Base-by-base conservation (phyloP, 2,888 invertebrate species). In the Zaprionus bogoriensis region DNA sequence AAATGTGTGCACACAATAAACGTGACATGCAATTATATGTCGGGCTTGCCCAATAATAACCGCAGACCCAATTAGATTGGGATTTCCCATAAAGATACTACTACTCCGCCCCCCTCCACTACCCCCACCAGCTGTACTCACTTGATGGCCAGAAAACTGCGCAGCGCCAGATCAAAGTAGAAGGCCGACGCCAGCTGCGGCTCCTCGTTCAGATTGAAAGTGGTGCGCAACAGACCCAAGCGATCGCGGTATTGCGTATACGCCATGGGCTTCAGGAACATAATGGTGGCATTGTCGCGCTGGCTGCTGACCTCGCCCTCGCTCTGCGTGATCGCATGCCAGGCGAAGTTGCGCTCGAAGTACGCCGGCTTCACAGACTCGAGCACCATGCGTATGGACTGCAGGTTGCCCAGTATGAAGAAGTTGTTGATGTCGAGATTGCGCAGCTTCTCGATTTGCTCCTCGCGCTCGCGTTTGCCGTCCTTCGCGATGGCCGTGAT, bases 391-490 rank as follows among this genome's bases (percentile, higher is more conserved):
- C 94, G 94, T 51, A 97, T 95, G 4, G 95, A 96, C 45, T 92
- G 92, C 45, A 95, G 91, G 79, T 93, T 94, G 2, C 96, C 97
- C 47, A 98, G 92, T 7, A 98, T 92, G 90, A 98, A 98, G 88
- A 95, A 97, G 88, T 98, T 97, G 20, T 97, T 96, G 38, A 98
- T 95, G 84, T 97, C 97, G 78, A 97, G 91, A 84, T 96, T 95
- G 19, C 96, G 92, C 55, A 96, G 92, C 87, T 95, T 93, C 60
- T 93, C 92, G 72, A 97, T 91, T 88, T 97, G 97, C 0, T 92
- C 92, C 74, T 93, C 93, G 6, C 91, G 89, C 70, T 93, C 93
- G 3, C 91, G 87, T 0, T 89, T 88, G 1, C 90, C 89, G 66
- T 93, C 93, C 65, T 93, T 93, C 73, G 94, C 92, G 60, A 93